Evolutionary conservation across 64 coral and sea anemone species (phyloP).

Genomic region (Trachythela sp.): DNA sequence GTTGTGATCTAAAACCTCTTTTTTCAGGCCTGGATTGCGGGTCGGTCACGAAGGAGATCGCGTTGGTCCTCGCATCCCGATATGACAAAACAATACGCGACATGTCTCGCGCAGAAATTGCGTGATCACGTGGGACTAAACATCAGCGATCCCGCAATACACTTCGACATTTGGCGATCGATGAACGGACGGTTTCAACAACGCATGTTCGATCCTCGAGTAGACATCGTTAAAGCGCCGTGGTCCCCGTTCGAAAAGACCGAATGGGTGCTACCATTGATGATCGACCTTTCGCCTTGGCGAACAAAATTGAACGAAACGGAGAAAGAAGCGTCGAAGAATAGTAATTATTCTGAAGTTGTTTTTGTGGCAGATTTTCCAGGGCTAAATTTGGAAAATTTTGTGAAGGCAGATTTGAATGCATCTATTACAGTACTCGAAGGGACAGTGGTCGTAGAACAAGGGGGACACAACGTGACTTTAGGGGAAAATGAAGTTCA

Average conservation of each 20-base stretch:
- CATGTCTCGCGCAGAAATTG: constrained; percentile 69
- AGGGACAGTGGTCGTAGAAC: constrained; percentile 60
- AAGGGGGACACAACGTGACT: constrained; percentile 58
- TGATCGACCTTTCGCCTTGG: constrained; percentile 84
- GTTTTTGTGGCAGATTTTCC: constrained; percentile 98
- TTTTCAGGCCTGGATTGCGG: constrained; percentile 66
- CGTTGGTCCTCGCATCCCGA: constrained; percentile 94
- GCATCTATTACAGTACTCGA: constrained; percentile 69
- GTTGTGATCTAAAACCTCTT: too few species aligned
- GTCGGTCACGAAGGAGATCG: constrained; percentile 29
- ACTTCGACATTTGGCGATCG: constrained; percentile 92
- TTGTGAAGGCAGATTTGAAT: constrained; percentile 74
- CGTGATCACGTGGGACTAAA: constrained; percentile 57
- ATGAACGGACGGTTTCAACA: constrained; percentile 94
- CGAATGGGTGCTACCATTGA: constrained; percentile 67
- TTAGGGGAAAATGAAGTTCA: constrained; percentile 67
- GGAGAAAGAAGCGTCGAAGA: constrained; percentile 34
- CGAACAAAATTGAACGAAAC: constrained; percentile 72
- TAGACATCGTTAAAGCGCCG: constrained; percentile 65
- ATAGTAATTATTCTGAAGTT: constrained; percentile 80
- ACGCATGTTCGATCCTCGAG: constrained; percentile 75
- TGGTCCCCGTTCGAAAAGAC: constrained; percentile 83
- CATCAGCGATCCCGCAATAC: constrained; percentile 78
- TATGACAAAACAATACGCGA: constrained; percentile 90
- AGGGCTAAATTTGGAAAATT: constrained; percentile 85